These are phyloP conservation scores for Drosophila parabipectinata DNA, from an alignment of 1,140 invertebrate genomes.

Conservation along the genomic window DNA sequence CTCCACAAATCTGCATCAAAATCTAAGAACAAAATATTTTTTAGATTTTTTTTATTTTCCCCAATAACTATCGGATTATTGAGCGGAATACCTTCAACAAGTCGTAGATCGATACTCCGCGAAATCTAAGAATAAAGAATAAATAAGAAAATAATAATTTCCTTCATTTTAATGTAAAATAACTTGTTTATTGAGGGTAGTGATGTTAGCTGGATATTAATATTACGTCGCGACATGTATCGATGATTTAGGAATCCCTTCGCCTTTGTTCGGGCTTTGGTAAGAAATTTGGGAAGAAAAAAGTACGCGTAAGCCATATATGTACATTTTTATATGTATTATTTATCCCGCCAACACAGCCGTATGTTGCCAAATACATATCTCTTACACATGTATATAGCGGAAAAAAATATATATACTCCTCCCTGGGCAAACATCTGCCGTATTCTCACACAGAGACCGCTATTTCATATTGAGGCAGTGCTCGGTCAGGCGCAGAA, in stretches of 20 bases:
- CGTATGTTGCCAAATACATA: slow-evolving; percentile 29
- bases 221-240: slow-evolving; percentile 56
- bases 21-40: no score
- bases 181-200: no score
- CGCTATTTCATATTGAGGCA: slow-evolving; percentile 38
- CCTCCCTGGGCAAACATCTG: slow-evolving; percentile 54
- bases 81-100: no score
- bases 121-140: no score
- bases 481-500: slow-evolving; percentile 48
- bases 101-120: no score
- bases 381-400: background rate
- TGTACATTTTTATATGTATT: slow-evolving; percentile 41
- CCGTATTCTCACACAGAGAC: slow-evolving; percentile 45
- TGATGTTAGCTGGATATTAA: slow-evolving; percentile 8
- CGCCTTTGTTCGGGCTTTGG: slow-evolving; percentile 27
- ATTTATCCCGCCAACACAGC: slow-evolving; percentile 43
- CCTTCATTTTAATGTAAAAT: no score
- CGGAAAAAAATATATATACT: slow-evolving; percentile 10
- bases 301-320: slow-evolving; percentile 33
- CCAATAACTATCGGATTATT: no score
- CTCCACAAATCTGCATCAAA: no score
- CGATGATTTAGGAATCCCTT: slow-evolving; percentile 66
- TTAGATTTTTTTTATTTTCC: no score
- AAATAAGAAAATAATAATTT: no score
- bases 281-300: slow-evolving; percentile 27